These are phyloP conservation scores for Sebastes itinus DNA, from an alignment of 2,797 vertebrate species.

Conservation along the genomic window DNA sequence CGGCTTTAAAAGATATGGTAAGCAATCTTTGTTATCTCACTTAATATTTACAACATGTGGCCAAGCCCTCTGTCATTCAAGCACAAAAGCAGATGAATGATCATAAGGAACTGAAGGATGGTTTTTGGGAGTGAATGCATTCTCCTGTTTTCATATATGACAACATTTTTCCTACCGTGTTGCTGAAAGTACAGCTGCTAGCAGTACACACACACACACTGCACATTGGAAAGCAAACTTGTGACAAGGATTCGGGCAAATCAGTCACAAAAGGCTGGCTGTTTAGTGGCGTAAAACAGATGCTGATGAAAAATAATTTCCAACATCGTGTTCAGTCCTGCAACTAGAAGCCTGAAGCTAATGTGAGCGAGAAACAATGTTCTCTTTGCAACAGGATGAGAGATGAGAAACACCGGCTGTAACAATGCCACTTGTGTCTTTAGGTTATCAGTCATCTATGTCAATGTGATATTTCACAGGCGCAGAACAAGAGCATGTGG, in stretches of 20 bases:
- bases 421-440: not conserved
- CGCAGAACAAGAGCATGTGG: not conserved
- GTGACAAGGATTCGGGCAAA: not conserved
- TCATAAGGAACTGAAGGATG: not conserved
- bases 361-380: not conserved
- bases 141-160: not conserved
- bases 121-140: not conserved
- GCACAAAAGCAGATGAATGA: slow-evolving; percentile 22
- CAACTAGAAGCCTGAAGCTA: not conserved
- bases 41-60: slow-evolving; percentile 35
- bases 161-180: not conserved
- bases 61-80: slow-evolving; percentile 7
- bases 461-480: not conserved
- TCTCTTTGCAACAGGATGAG: slow-evolving; percentile 2
- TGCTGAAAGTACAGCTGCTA: not conserved
- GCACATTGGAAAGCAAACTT: not conserved
- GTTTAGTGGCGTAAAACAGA: not conserved
- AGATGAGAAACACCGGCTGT: not conserved
- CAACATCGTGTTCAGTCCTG: not conserved
- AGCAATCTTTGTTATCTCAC: not conserved
- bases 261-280: not conserved
- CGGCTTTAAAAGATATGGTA: not conserved
- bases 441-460: not conserved
- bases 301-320: not conserved
- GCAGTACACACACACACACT: not conserved